phyloP scores from a whole-genome alignment of 2,113 vertebrate species.

The human (Homo sapiens) region DNA sequence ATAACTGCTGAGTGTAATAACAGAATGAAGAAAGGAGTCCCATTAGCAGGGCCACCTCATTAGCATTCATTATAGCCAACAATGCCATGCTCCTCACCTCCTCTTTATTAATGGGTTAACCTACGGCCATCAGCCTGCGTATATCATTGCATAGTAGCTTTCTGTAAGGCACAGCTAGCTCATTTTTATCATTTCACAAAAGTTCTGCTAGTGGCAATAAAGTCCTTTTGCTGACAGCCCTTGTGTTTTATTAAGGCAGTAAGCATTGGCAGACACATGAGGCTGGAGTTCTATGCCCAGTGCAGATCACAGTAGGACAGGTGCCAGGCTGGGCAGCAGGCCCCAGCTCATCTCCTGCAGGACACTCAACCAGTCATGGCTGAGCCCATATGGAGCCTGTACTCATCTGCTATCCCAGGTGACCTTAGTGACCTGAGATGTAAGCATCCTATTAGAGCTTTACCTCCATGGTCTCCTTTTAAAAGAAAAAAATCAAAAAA shows the following conservation, averaged over 20 bases:
- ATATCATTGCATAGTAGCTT: constrained; percentile 78
- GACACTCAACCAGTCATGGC: background rate
- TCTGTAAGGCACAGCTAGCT: constrained; percentile 74
- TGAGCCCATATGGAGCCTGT: background rate
- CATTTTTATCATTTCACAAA: constrained; percentile 66
- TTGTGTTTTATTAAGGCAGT: constrained; percentile 30
- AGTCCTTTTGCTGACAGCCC: constrained; percentile 44
- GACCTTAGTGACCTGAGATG: background rate
- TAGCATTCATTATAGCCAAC: constrained; percentile 85
- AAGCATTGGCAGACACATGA: background rate
- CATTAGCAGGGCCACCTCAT: constrained; percentile 83
- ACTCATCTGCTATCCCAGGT: background rate
- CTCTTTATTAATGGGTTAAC: constrained; percentile 84
- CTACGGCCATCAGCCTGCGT: constrained; percentile 76
- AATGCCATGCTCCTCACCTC: constrained; percentile 84
- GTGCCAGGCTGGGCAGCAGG: background rate
- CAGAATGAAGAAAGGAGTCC: constrained; percentile 82
- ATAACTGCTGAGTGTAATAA: constrained; percentile 81
- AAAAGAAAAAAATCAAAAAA: background rate
- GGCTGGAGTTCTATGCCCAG: background rate
- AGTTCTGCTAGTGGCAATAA: constrained; percentile 61
- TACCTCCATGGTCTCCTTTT: background rate
- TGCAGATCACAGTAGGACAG: background rate
- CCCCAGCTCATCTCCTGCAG: background rate
- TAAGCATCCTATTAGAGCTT: background rate